Conservation (phyloP, 1,140 invertebrate genomes). For the Eumaeus atala region DNA sequence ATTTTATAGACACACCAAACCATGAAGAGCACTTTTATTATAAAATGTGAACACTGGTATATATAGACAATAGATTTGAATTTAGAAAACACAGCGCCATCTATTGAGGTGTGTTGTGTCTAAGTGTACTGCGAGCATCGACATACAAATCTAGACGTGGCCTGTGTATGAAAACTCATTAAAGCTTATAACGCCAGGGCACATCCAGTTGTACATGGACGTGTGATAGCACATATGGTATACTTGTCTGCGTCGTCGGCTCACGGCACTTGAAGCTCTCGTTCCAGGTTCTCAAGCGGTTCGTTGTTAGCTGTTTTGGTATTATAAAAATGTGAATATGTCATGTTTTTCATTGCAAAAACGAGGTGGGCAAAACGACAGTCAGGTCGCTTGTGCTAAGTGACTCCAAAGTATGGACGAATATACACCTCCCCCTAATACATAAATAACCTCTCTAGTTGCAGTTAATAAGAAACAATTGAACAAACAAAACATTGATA, state of each 20-base stretch:
- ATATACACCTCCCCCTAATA: no score
- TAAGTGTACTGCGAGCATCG: constrained; percentile 3
- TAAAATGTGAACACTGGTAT: no score
- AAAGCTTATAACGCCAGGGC: neutral
- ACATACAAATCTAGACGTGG: neutral
- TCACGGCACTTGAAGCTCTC: constrained; percentile 65
- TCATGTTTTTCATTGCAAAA: neutral
- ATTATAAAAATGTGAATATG: constrained; percentile 5
- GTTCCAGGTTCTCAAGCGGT: constrained; percentile 69
- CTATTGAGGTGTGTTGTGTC: constrained; percentile 1
- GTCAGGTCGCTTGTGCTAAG: no score
- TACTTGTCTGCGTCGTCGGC: constrained; percentile 29
- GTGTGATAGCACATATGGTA: constrained; percentile 23
- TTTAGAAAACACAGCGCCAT: neutral
- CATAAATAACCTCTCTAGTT: no score
- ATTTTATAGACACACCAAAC: constrained; percentile 11
- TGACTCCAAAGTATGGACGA: no score
- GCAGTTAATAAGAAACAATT: no score
- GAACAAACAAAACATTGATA: no score
- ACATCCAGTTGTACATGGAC: neutral
- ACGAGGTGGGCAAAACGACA: no score
- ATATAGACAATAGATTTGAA: neutral
- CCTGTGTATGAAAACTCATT: neutral
- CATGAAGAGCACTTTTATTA: neutral
- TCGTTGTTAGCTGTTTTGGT: constrained; percentile 66